Conservation (phyloP, 2,888 invertebrate species). For the Leptarthrus brevirostris region DNA sequence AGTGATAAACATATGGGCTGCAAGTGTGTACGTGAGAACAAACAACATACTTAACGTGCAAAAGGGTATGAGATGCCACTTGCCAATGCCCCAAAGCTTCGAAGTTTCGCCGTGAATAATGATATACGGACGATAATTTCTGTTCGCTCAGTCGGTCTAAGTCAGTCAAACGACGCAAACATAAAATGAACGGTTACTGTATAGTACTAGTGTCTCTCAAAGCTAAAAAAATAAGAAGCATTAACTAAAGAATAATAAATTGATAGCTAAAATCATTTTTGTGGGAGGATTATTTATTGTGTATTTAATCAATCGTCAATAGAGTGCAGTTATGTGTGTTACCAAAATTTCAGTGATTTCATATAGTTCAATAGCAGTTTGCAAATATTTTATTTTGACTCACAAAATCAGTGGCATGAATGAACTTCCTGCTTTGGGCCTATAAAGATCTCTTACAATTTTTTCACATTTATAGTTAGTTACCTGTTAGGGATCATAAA, state of each 20-base stretch:
- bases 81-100: constrained; percentile 13
- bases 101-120: constrained; percentile 53
- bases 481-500: constrained; percentile 22
- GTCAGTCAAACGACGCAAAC: constrained; percentile 68
- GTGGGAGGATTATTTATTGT: too few species aligned
- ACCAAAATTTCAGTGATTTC: background rate
- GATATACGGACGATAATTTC: constrained; percentile 56
- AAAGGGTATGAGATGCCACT: constrained; percentile 20
- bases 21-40: constrained; percentile 45
- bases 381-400: background rate
- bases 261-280: too few species aligned
- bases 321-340: too few species aligned
- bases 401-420: background rate
- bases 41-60: constrained; percentile 35
- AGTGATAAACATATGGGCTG: constrained; percentile 47
- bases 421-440: background rate
- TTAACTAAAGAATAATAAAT: too few species aligned
- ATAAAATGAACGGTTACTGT: constrained; percentile 55
- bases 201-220: too few species aligned
- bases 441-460: too few species aligned
- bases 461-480: too few species aligned
- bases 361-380: background rate
- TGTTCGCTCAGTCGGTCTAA: constrained; percentile 65
- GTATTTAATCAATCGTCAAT: too few species aligned
- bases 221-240: too few species aligned